These are phyloP conservation scores for Drosophila triauraria DNA, from an alignment of 1,140 invertebrate genomes.

Conservation along the genomic window DNA sequence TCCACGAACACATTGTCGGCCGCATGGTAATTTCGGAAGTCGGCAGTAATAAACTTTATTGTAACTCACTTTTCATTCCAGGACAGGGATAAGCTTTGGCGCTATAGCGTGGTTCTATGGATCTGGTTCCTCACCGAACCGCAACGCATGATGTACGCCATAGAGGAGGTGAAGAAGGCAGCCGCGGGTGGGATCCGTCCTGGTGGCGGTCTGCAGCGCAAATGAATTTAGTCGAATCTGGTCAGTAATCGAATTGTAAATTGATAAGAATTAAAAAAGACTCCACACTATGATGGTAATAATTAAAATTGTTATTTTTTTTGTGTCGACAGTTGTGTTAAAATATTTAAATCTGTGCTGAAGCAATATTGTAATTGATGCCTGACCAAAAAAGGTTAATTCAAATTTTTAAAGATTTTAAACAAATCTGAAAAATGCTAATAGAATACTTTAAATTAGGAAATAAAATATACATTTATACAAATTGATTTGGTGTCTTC, in stretches of 20 bases:
- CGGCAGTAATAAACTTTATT: not conserved
- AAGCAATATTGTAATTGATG: no score
- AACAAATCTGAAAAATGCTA: no score
- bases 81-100: slow-evolving; percentile 71
- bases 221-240: slow-evolving; percentile 41
- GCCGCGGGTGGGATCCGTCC: slow-evolving; percentile 53
- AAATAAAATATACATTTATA: not conserved
- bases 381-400: no score
- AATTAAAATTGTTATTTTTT: not conserved
- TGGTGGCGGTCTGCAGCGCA: slow-evolving; percentile 52
- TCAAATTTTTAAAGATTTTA: no score
- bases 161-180: slow-evolving; percentile 77
- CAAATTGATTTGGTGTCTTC: no score
- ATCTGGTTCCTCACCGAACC: slow-evolving; percentile 83
- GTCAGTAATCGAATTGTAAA: slow-evolving; percentile 9
- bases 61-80: slow-evolving; percentile 10
- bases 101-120: slow-evolving; percentile 69
- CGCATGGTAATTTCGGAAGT: slow-evolving; percentile 43
- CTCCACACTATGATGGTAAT: not conserved
- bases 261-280: slow-evolving; percentile 1
- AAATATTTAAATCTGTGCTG: not conserved
- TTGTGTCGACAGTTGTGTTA: not conserved
- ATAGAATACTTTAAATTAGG: not conserved
- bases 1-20: slow-evolving; percentile 54
- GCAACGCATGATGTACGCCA: slow-evolving; percentile 67